A percentile compares a stretch with the other conserved stretches of the same genome.
Conservation (phyloP, 2,797 vertebrate genomes). For the Triplophysa bombifrons region DNA sequence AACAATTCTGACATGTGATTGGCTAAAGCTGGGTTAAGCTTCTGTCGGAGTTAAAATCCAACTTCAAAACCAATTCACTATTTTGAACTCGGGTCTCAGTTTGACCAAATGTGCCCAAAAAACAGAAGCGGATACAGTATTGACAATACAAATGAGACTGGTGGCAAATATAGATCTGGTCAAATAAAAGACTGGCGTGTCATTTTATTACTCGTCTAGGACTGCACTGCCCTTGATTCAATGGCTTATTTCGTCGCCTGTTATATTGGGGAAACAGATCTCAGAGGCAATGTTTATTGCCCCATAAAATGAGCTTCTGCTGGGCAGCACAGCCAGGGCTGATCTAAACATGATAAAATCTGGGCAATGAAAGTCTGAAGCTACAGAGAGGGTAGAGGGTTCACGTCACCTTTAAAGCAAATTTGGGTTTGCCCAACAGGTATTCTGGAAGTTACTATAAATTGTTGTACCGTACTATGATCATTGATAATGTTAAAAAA, state of each 20-base stretch:
- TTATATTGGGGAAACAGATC: conserved; percentile 64
- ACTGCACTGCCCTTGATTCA: conserved; percentile 59
- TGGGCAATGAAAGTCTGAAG: conserved; percentile 10
- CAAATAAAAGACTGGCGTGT: conserved; percentile 36
- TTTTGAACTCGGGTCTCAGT: not conserved
- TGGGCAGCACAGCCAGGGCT: conserved; percentile 56
- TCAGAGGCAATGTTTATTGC: conserved; percentile 70
- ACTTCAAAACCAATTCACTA: not conserved
- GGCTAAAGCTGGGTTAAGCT: not conserved
- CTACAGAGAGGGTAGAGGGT: not conserved
- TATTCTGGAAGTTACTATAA: not conserved
- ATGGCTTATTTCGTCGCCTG: conserved; percentile 65
- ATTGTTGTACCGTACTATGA: too few relatives aligned
- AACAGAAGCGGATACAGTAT: not conserved
- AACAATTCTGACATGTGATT: not conserved
- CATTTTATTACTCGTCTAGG: conserved; percentile 23
- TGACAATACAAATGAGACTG: conserved; percentile 20
- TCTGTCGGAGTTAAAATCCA: not conserved
- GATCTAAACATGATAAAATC: conserved; percentile 61
- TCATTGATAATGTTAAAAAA: too few relatives aligned
- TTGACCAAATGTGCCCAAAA: not conserved
- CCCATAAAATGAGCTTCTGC: conserved; percentile 63
- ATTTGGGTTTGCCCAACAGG: not conserved
- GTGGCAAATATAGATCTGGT: conserved; percentile 20
- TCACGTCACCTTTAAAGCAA: not conserved